phyloP scores from a whole-genome alignment of 2,888 invertebrate species.

The Drosophila mettleri region DNA sequence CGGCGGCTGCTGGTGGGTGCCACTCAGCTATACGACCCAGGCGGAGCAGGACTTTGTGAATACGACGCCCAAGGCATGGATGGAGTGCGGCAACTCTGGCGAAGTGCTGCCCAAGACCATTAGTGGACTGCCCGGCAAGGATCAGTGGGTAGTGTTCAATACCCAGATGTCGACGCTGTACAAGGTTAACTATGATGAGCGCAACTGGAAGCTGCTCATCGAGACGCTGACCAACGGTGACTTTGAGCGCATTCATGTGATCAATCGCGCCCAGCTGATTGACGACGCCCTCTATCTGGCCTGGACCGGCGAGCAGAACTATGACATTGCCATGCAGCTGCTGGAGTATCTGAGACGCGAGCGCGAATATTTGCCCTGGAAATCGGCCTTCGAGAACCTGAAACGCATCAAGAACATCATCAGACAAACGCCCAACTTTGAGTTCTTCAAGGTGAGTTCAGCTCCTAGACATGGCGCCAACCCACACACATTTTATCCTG shows the following conservation, averaged over 20 bases:
- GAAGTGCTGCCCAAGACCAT: constrained; percentile 71
- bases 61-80: constrained; percentile 86
- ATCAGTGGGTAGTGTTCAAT: constrained; percentile 91
- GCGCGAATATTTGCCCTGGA: constrained; percentile 86
- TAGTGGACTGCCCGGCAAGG: constrained; percentile 84
- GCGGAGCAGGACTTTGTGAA: constrained; percentile 85
- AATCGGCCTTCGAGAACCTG: constrained; percentile 87
- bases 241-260: constrained; percentile 87
- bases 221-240: constrained; percentile 86
- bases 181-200: constrained; percentile 91
- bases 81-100: constrained; percentile 84
- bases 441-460: constrained; percentile 87
- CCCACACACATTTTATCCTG: not conserved
- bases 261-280: constrained; percentile 93
- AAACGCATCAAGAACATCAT: constrained; percentile 87
- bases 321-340: constrained; percentile 87
- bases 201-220: constrained; percentile 90
- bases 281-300: constrained; percentile 91
- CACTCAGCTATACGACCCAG: constrained; percentile 87
- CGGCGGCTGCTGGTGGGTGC: constrained; percentile 87
- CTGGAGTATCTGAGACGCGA: constrained; percentile 86
- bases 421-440: constrained; percentile 87
- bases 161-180: constrained; percentile 90
- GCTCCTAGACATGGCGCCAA: not conserved
- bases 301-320: constrained; percentile 88